Conservation (phyloP, 64 coral and sea anemone genomes). For the Montipora foliosa region DNA sequence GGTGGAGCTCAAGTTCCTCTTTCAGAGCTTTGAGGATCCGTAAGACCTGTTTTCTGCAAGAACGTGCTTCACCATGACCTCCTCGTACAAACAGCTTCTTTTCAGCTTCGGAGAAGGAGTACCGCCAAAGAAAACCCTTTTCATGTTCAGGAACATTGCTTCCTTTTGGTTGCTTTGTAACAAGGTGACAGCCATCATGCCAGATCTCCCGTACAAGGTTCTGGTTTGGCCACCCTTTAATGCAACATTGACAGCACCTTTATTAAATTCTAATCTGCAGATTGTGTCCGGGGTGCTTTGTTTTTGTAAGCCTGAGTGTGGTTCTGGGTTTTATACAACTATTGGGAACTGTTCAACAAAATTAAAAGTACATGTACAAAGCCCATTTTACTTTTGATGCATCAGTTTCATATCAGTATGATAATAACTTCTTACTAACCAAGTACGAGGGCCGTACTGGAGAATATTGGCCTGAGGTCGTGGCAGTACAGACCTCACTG, state of each 20-base stretch:
- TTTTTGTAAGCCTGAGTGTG: neutral
- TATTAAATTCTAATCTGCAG: neutral
- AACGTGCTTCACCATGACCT: slow-evolving; percentile 9
- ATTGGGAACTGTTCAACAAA: too few relatives aligned
- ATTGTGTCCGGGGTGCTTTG: too few relatives aligned
- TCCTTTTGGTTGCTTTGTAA: slow-evolving; percentile 72
- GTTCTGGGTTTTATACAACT: too few relatives aligned
- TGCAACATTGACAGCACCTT: neutral
- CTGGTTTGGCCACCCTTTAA: slow-evolving; percentile 51
- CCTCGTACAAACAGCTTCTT: slow-evolving; percentile 59
- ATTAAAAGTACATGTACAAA: too few relatives aligned
- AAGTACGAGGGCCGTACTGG: too few relatives aligned
- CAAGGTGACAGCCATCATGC: slow-evolving; percentile 65
- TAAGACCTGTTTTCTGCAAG: slow-evolving; percentile 70
- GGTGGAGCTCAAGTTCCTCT: slow-evolving; percentile 32
- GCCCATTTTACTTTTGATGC: too few relatives aligned
- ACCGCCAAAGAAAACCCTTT: slow-evolving; percentile 51
- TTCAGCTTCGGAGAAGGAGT: slow-evolving; percentile 64
- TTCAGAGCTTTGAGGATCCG: slow-evolving; percentile 77
- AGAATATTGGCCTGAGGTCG: too few relatives aligned
- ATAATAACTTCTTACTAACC: too few relatives aligned
- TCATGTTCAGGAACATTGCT: neutral
- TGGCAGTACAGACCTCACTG: accelerated
- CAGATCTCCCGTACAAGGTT: slow-evolving; percentile 30
- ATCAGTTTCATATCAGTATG: too few relatives aligned